These are phyloP conservation scores for Drosophila baimaii DNA, from an alignment of 1,140 invertebrate species.

Conservation along the genomic window DNA sequence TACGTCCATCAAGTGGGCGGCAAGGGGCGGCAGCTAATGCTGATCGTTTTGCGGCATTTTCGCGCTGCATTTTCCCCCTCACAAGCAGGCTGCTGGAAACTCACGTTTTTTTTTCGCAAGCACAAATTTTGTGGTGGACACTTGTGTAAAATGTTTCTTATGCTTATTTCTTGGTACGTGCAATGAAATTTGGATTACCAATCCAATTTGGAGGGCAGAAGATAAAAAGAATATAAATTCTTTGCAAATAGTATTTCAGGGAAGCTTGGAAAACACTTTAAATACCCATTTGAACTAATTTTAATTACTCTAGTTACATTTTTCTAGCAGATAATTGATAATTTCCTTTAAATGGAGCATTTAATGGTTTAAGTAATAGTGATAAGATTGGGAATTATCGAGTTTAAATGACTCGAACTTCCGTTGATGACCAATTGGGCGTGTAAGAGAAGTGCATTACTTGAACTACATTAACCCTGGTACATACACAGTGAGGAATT, in stretches of 20 bases:
- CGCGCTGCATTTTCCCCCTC: constrained; percentile 37
- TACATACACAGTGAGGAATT: neutral
- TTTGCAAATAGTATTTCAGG: neutral
- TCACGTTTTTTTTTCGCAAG: constrained; percentile 23
- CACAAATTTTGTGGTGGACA: constrained; percentile 54
- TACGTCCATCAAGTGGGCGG: constrained; percentile 74
- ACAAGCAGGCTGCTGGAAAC: neutral
- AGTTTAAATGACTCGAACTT: constrained; percentile 70
- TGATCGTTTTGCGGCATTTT: constrained; percentile 75
- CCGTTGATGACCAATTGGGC: constrained; percentile 75
- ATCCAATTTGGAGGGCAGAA: constrained; percentile 12
- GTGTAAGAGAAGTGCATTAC: constrained; percentile 35
- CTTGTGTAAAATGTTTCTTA: constrained; percentile 54
- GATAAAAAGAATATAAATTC: constrained; percentile 8
- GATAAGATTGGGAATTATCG: constrained; percentile 34
- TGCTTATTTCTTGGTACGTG: constrained; percentile 70
- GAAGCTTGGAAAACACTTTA: neutral
- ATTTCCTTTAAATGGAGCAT: constrained; percentile 67
- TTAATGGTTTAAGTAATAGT: constrained; percentile 18
- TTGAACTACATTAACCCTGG: neutral
- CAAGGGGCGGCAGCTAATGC: constrained; percentile 43
- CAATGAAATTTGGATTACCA: constrained; percentile 34
- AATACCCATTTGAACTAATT: neutral
- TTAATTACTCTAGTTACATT: neutral
- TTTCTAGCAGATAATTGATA: constrained; percentile 38